Percentiles rank a stretch among this genome's conserved stretches.
Conservation (phyloP, 2,797 vertebrate genomes). For the Acropternis orthonyx region DNA sequence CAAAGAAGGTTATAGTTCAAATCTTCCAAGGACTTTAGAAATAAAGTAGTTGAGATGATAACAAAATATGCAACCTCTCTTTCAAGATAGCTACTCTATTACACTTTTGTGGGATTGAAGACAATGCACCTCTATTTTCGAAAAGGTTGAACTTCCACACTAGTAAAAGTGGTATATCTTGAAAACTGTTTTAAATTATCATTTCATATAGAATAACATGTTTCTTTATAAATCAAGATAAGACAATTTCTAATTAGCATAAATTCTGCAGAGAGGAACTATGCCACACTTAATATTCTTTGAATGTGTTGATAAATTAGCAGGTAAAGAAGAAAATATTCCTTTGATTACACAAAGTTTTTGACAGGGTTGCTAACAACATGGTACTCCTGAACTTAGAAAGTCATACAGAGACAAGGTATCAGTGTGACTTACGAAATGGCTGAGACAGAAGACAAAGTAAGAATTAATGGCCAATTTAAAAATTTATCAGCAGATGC, state of each 20-base stretch:
- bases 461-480: constrained; percentile 23
- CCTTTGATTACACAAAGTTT: neutral
- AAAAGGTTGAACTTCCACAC: neutral
- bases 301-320: neutral
- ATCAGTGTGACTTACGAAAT: neutral
- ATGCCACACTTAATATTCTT: neutral
- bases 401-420: constrained; percentile 2
- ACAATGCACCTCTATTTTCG: neutral
- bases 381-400: neutral
- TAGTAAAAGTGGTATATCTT: neutral
- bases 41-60: neutral
- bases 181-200: neutral
- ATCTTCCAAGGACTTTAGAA: neutral
- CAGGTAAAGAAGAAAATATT: neutral
- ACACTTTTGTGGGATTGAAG: neutral
- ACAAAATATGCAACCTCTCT: neutral
- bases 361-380: neutral
- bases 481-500: constrained; percentile 48
- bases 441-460: neutral
- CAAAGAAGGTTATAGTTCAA: neutral
- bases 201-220: neutral
- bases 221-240: neutral
- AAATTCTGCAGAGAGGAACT: neutral
- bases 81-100: neutral
- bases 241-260: neutral